phyloP scores from a whole-genome alignment of 2,113 vertebrate genomes.

The Nettapus auritus region DNA sequence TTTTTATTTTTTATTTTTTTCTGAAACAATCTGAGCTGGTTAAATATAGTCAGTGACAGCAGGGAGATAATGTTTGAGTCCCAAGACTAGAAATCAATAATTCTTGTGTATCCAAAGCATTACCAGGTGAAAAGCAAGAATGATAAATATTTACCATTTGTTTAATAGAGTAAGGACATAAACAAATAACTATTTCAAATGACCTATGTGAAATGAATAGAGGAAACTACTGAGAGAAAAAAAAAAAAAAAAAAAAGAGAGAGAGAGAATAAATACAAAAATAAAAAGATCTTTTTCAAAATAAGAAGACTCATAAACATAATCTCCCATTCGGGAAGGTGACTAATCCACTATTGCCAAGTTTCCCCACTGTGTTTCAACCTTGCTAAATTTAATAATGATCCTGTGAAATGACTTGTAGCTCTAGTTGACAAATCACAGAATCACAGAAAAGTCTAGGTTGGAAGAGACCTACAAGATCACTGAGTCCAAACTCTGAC shows the following conservation, averaged over 20 bases:
- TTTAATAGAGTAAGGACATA: background rate
- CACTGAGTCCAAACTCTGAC: no score
- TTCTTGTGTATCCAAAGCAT: slow-evolving; percentile 41
- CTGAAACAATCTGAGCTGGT: background rate
- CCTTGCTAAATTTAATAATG: background rate
- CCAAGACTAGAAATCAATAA: background rate
- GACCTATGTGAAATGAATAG: background rate
- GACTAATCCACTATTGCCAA: background rate
- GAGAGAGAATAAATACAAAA: background rate
- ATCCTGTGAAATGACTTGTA: background rate
- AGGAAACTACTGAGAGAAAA: background rate
- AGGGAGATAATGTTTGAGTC: slow-evolving; percentile 4
- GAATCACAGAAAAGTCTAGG: no score
- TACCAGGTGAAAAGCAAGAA: slow-evolving; percentile 18
- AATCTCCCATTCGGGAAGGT: background rate
- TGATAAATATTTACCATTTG: slow-evolving; percentile 36
- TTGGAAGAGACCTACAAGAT: no score
- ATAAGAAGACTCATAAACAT: background rate
- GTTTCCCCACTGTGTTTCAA: rapidly evolving
- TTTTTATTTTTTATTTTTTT: no score
- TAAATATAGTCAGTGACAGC: background rate
- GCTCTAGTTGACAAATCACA: background rate
- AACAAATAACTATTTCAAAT: background rate
- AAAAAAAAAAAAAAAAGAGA: background rate
- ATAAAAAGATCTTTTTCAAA: background rate